Base-by-base conservation (phyloP, 2,888 invertebrate species). In the Ryuthela nishihirai region DNA sequence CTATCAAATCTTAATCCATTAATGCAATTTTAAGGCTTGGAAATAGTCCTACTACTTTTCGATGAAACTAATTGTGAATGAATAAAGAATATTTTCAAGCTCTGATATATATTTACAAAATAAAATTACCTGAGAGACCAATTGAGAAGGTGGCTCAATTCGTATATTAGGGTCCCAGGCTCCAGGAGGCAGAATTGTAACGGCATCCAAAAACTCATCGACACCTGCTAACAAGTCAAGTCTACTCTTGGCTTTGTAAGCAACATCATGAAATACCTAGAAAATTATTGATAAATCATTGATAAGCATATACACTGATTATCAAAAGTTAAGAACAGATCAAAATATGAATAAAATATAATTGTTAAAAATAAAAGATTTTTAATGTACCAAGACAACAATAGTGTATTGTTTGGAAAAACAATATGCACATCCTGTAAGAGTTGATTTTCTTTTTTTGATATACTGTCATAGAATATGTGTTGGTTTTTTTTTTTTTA, bases 81-180 rank as follows among this genome's bases (percentile, higher is more conserved):
- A n/a, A n/a, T n/a, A n/a, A n/a, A n/a, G n/a, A n/a, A n/a, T n/a
- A n/a, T n/a, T n/a, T n/a, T n/a, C n/a, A n/a, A n/a, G n/a, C n/a
- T n/a, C n/a, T n/a, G n/a, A n/a, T n/a, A n/a, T n/a, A n/a, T n/a
- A n/a, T n/a, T n/a, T n/a, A n/a, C n/a, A n/a, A n/a, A n/a, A n/a
- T 10, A 17, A 40, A 23, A 4, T 26, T 24, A 54, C 56, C 41
- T 56, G 61, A 24, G 71, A 70, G 10, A 73, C 75, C 34, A 74
- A 68, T 18, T 67, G 63, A 4, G 62, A 65, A 4, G 75, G 75
- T 23, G 76, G 75, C 53, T 76, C 75, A 49, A 76, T 75, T 47
- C 76, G 69, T 46, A 77, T 77, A 35, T 70, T 70, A 7, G 76
- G 75, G 65, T 76, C 74, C 75, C 76, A 76, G 60, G 72, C 70